Conservation (phyloP, 1,140 invertebrate genomes). For the Papilio dardanus region DNA sequence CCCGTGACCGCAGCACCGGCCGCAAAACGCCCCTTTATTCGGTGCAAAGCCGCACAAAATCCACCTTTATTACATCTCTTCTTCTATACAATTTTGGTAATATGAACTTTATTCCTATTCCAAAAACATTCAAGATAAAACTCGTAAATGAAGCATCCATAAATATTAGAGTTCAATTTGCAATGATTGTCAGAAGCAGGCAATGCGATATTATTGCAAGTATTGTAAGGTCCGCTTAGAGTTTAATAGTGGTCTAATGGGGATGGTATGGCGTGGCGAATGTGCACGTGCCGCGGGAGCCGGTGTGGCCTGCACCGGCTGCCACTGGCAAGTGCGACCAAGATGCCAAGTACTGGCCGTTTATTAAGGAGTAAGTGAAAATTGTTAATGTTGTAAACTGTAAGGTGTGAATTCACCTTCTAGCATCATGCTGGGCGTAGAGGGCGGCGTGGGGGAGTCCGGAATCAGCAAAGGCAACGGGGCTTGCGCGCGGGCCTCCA, state of each 20-base stretch:
- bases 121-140: background rate
- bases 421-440: slow-evolving; percentile 40
- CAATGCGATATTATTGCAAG: slow-evolving; percentile 18
- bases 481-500: slow-evolving; percentile 86
- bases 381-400: background rate
- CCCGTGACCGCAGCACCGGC: slow-evolving; percentile 32
- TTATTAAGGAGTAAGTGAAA: background rate
- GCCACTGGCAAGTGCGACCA: slow-evolving; percentile 24
- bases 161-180: slow-evolving; percentile 1
- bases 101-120: background rate
- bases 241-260: slow-evolving; percentile 44
- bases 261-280: slow-evolving; percentile 45
- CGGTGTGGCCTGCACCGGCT: slow-evolving; percentile 30
- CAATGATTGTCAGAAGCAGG: background rate
- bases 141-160: background rate
- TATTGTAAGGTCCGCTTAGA: slow-evolving; percentile 6
- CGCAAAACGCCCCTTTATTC: background rate
- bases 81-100: background rate
- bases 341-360: background rate
- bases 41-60: background rate
- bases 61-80: background rate
- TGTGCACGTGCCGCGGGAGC: slow-evolving; percentile 40
- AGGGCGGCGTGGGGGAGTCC: slow-evolving; percentile 47
- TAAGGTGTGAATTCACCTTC: slow-evolving; percentile 40
- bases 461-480: slow-evolving; percentile 58